phyloP scores from a whole-genome alignment of 1,140 invertebrate genomes.

The Centruroides vittatus region DNA sequence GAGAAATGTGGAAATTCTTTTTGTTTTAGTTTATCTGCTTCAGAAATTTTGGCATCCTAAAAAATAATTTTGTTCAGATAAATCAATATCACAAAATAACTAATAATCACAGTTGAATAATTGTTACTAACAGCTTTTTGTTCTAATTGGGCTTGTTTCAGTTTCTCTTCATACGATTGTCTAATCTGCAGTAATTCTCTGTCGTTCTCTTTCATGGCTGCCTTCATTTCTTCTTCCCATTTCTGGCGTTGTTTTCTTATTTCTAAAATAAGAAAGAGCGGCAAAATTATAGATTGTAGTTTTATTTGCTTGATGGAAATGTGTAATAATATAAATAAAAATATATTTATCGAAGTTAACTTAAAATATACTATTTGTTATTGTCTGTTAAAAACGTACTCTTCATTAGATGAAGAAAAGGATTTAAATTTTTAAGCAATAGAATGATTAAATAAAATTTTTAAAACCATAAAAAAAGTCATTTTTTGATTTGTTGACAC shows the following conservation, averaged over 20 bases:
- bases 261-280: conserved; percentile 18
- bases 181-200: conserved; percentile 40
- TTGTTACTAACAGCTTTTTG: conserved; percentile 7
- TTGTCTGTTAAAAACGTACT: too few relatives aligned
- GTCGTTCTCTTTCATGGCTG: conserved; percentile 40
- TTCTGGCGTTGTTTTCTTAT: conserved; percentile 25
- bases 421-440: too few relatives aligned
- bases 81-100: neutral
- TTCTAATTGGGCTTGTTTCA: conserved; percentile 26
- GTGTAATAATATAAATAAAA: too few relatives aligned
- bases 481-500: too few relatives aligned
- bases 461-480: too few relatives aligned
- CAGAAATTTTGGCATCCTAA: conserved; percentile 19
- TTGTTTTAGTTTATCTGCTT: conserved; percentile 34
- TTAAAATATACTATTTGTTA: too few relatives aligned
- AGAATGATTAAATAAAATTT: too few relatives aligned
- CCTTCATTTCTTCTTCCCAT: conserved; percentile 36
- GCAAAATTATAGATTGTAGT: too few relatives aligned
- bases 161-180: conserved; percentile 39
- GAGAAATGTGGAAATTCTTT: conserved; percentile 33
- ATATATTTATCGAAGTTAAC: too few relatives aligned
- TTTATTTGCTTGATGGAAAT: too few relatives aligned
- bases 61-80: neutral
- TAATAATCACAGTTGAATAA: neutral
- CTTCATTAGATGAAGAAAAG: too few relatives aligned